Base-by-base conservation (phyloP, 2,113 vertebrate genomes). In the Chaetura pelagica region DNA sequence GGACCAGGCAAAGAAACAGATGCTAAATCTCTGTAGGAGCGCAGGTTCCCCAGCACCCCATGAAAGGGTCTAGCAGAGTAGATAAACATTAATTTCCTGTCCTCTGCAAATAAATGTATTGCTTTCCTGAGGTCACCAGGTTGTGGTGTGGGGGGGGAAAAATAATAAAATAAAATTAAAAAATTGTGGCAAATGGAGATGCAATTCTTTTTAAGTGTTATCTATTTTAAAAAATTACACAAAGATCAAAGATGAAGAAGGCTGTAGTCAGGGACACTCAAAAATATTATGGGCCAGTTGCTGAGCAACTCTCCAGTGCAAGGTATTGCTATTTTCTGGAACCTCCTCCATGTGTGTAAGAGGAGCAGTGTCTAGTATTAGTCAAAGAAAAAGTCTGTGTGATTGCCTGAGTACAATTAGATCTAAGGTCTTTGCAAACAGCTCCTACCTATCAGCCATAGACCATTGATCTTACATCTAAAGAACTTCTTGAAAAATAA, bases 401-500 rank as follows among this genome's bases (percentile, higher is more conserved):
- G 91, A 94, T 90, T 96, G 86, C 83, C 62, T 64, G 73, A 29
- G 44, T 80, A 57, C 89, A 91, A 69, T 89, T 79, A 93, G 93
- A 92, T 93, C 83, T 73, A 14, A 95, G 80, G 74, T 78, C 74
- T 87, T 91, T 78, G 77, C 91, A 95, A 85, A 90, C 66, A 93
- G 79, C 87, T 91, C 78, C 82, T 84, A 48, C 87, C 93, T 78
- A 63, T 90, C 95, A 85, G 49, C 66, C 64, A 64, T 14, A 4
- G 81, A 77, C 77, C 68, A 97, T 88, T 96, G 94, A 97, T 97
- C 92, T 96, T 96, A 85, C 93, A 95, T 96, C 84, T 97, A 88
- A 95, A 81, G 93, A 74, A 84, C 82, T 96, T 89, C 68, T 11
- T 89, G 72, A 68, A 95, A 96, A 90, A 89, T 84, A 96, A 92